These are phyloP conservation scores for Dromas ardeola DNA, from an alignment of 2,113 vertebrate species.

Conservation along the genomic window DNA sequence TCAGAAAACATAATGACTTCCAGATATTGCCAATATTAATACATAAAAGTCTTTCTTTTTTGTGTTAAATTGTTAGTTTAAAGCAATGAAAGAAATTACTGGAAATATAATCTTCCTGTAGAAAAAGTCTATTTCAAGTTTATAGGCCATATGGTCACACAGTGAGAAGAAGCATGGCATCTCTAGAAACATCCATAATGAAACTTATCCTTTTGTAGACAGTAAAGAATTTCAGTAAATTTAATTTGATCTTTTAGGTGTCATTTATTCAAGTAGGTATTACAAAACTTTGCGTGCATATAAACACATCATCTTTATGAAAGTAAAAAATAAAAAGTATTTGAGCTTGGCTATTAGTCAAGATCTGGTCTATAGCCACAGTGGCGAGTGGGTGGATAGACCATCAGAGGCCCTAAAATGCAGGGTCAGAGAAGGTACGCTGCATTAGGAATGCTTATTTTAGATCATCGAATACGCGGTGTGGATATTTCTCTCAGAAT, in stretches of 20 bases:
- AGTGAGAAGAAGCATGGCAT: not conserved
- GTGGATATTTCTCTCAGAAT: not conserved
- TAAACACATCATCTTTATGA: not conserved
- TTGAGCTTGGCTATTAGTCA: not conserved
- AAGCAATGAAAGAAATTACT: not conserved
- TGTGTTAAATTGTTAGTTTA: not conserved
- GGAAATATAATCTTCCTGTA: not conserved
- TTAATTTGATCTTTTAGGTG: not conserved
- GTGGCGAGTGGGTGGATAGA: not conserved
- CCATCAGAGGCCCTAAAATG: not conserved
- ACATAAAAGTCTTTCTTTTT: not conserved
- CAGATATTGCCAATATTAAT: not conserved
- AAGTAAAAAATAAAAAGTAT: not conserved
- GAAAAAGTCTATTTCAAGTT: not conserved
- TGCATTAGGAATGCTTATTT: not conserved
- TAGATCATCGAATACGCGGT: not conserved
- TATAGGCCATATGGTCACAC: not conserved
- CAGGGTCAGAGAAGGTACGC: not conserved
- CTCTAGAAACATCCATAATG: not conserved
- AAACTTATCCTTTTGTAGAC: not conserved
- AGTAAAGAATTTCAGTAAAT: not conserved
- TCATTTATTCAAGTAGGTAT: not conserved
- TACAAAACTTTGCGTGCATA: not conserved
- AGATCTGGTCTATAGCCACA: not conserved
- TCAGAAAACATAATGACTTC: not conserved